These are phyloP conservation scores for Gonatopus flavifemur DNA, from an alignment of 1,140 invertebrate species.

Conservation along the genomic window DNA sequence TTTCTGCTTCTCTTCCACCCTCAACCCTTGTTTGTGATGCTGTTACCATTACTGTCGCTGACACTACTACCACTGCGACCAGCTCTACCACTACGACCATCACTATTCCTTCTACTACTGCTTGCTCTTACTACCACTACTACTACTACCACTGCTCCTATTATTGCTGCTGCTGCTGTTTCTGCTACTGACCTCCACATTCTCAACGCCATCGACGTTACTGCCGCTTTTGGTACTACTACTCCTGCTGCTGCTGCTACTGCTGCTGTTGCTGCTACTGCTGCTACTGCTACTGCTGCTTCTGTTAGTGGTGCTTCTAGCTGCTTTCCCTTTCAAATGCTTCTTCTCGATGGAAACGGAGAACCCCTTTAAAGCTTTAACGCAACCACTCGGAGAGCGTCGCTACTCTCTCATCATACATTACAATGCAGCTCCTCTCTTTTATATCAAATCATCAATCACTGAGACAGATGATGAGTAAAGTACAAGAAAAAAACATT, in stretches of 20 bases:
- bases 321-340: conserved; percentile 34
- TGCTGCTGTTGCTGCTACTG: conserved; percentile 1
- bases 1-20: background rate
- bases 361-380: conserved; percentile 33
- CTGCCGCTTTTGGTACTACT: too few species aligned
- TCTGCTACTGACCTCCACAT: conserved; percentile 1
- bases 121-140: too few species aligned
- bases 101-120: background rate
- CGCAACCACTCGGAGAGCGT: conserved; percentile 2
- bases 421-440: too few species aligned
- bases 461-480: too few species aligned
- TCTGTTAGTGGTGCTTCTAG: too few species aligned
- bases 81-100: background rate
- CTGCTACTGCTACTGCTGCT: conserved; percentile 5
- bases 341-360: conserved; percentile 25
- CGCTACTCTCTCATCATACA: background rate
- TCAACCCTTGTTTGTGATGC: too few species aligned
- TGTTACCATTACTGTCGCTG: background rate
- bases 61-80: background rate
- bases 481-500: too few species aligned
- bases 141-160: too few species aligned
- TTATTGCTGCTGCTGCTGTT: conserved; percentile 16
- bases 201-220: conserved; percentile 8
- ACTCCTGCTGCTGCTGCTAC: conserved; percentile 16
- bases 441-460: too few species aligned